Percentiles rank a stretch among this genome's conserved stretches.
Conservation (phyloP, 2,888 invertebrate species). For the Diogma glabrata region DNA sequence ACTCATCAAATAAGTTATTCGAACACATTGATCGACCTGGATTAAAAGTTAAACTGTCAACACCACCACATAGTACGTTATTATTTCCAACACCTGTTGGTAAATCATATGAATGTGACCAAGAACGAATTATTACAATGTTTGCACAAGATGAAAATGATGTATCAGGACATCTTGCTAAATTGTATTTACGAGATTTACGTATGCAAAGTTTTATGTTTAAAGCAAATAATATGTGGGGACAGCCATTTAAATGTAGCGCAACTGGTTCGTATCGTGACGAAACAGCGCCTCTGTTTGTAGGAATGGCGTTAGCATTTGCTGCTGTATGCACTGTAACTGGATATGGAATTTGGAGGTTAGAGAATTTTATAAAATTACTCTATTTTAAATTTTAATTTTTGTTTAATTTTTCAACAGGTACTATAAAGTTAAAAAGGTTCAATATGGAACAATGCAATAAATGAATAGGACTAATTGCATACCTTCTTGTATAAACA, state of each 20-base stretch:
- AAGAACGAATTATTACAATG: slow-evolving; percentile 55
- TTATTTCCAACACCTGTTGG: slow-evolving; percentile 79
- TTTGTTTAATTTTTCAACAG: slow-evolving; percentile 44
- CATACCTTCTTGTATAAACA: no score
- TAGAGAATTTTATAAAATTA: slow-evolving; percentile 13
- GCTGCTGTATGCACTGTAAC: slow-evolving; percentile 70
- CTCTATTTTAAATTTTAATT: neutral
- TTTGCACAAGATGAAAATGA: slow-evolving; percentile 39
- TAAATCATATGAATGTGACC: slow-evolving; percentile 66
- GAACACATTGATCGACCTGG: slow-evolving; percentile 48
- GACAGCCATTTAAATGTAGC: slow-evolving; percentile 36
- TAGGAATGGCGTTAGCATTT: slow-evolving; percentile 73
- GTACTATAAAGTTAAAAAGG: slow-evolving; percentile 79
- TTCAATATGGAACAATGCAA: slow-evolving; percentile 87
- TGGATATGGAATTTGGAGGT: slow-evolving; percentile 61
- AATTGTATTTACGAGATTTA: slow-evolving; percentile 53
- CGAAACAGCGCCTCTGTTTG: slow-evolving; percentile 67
- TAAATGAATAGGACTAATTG: slow-evolving; percentile 41
- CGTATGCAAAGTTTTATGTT: slow-evolving; percentile 83
- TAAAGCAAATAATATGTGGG: slow-evolving; percentile 54
- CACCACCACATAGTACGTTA: slow-evolving; percentile 46
- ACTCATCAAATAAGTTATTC: slow-evolving; percentile 47
- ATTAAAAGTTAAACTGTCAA: slow-evolving; percentile 41
- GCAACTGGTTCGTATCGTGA: slow-evolving; percentile 50
- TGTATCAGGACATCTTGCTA: slow-evolving; percentile 44